Percentiles rank a stretch among this genome's conserved stretches.
These are phyloP conservation scores for Rhipidura dahli DNA, from an alignment of 2,113 vertebrate species.

Conservation along the genomic window DNA sequence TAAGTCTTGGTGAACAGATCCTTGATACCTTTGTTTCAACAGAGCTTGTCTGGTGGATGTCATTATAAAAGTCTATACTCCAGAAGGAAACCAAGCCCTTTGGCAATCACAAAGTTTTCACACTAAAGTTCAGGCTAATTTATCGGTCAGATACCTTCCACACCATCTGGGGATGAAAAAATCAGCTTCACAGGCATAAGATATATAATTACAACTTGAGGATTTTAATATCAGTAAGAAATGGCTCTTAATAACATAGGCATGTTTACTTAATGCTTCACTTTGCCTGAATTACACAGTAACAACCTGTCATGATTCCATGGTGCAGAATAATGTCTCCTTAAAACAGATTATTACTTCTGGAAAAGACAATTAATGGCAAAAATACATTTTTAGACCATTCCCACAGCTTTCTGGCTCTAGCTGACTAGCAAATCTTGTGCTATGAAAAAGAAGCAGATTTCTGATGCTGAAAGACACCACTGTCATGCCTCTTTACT, in stretches of 20 bases:
- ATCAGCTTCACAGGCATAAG: background rate
- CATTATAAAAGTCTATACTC: background rate
- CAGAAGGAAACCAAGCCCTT: background rate
- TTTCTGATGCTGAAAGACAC: constrained; percentile 46
- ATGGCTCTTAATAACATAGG: background rate
- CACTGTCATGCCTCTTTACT: background rate
- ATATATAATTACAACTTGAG: background rate
- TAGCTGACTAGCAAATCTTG: background rate
- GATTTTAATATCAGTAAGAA: background rate
- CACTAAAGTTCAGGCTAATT: background rate
- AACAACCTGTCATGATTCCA: background rate
- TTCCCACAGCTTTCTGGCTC: background rate
- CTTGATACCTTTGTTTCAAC: background rate
- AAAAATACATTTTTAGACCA: background rate
- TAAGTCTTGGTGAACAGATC: background rate
- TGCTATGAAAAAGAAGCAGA: constrained; percentile 52
- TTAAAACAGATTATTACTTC: background rate
- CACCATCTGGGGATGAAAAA: background rate
- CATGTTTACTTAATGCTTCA: background rate
- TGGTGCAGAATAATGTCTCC: background rate
- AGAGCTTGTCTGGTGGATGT: background rate
- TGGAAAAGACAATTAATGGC: background rate
- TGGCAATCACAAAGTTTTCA: background rate
- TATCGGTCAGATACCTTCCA: background rate
- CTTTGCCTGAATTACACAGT: background rate